A percentile compares a stretch with the other conserved stretches of the same genome.
Conservation (phyloP, 2,797 vertebrate genomes). For the Cynopterus sphinx region DNA sequence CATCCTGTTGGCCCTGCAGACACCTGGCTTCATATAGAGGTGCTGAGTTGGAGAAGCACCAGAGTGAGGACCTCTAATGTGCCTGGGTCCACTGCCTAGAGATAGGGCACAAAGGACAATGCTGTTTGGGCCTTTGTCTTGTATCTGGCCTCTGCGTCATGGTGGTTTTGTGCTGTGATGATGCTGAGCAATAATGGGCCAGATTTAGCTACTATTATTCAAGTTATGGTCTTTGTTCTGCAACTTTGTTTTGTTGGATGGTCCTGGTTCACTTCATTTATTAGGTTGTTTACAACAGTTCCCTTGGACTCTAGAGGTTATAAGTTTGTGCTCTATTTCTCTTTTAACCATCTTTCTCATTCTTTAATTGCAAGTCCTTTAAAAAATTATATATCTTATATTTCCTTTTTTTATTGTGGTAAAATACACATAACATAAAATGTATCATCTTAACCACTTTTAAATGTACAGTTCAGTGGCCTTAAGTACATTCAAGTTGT, state of each 20-base stretch:
- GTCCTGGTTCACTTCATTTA: not conserved
- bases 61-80: not conserved
- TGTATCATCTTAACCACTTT: not conserved
- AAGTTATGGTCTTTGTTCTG: not conserved
- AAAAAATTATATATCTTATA: not conserved
- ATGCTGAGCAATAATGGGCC: not conserved
- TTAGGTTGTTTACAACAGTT: not conserved
- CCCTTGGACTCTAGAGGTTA: not conserved
- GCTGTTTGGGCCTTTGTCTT: not conserved
- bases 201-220: not conserved
- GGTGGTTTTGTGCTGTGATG: not conserved
- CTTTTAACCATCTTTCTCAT: not conserved
- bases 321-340: not conserved
- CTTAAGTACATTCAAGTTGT: not conserved
- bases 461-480: not conserved
- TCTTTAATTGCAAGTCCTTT: constrained; percentile 5
- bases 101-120: not conserved
- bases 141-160: not conserved
- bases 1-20: not conserved
- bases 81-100: not conserved
- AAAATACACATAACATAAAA: not conserved
- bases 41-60: not conserved
- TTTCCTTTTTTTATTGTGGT: not conserved
- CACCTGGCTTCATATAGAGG: not conserved
- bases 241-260: not conserved